These are phyloP conservation scores for Perca flavescens DNA, from an alignment of 2,113 vertebrate genomes.

Conservation along the genomic window DNA sequence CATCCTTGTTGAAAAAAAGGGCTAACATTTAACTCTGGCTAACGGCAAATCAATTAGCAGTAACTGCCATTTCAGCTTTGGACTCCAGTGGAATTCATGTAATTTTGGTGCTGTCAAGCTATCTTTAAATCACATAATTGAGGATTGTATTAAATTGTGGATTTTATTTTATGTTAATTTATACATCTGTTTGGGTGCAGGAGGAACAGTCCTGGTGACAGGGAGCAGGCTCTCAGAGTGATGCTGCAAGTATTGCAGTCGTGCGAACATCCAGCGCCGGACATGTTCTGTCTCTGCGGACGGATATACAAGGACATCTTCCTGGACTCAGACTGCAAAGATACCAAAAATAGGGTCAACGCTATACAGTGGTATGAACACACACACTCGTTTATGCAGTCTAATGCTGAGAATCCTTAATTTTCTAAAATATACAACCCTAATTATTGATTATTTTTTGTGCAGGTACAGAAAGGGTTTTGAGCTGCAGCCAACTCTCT, in stretches of 20 bases:
- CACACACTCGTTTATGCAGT: background rate
- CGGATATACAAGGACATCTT: conserved; percentile 98
- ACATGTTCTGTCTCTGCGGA: conserved; percentile 97
- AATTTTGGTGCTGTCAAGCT: background rate
- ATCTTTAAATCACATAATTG: background rate
- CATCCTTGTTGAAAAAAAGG: background rate
- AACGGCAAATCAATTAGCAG: background rate
- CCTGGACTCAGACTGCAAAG: conserved; percentile 93
- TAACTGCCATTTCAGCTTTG: background rate
- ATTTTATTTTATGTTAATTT: background rate
- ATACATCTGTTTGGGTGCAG: conserved; percentile 71
- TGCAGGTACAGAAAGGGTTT: conserved; percentile 96
- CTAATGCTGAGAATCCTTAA: background rate
- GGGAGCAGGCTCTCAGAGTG: conserved; percentile 90
- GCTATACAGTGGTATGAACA: conserved; percentile 93
- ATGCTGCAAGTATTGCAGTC: conserved; percentile 93
- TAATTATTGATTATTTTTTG: background rate
- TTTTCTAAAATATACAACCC: background rate
- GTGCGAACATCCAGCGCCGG: conserved; percentile 91
- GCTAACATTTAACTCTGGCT: background rate
- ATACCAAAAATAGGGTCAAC: conserved; percentile 88
- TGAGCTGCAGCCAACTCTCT: conserved; percentile 94
- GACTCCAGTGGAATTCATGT: background rate
- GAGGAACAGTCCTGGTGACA: conserved; percentile 91
- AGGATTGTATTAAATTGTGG: background rate